Base-by-base conservation (phyloP, 2,113 vertebrate species). In the Climacteris rufus region DNA sequence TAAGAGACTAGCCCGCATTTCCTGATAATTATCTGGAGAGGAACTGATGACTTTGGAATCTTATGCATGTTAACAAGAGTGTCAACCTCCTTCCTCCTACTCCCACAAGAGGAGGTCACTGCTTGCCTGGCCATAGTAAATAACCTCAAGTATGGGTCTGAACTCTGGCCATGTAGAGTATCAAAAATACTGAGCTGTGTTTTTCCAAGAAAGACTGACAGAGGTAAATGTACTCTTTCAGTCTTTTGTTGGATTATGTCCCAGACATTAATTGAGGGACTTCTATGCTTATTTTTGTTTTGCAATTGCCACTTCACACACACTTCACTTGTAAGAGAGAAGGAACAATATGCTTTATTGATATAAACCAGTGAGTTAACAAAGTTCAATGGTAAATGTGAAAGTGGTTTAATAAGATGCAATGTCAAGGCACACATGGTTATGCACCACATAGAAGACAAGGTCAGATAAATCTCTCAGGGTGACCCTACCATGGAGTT, bases 401-500 rank as follows among this genome's bases (percentile, higher is more conserved):
- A 50, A 14, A 31, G 27, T 15, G 27, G 18, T 15, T 87, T 59
- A 33, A 19, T 18, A 27, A 19, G 18, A 52, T 37, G 44, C 9
- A 3, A 18, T 44, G 33, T 9, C 0, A 2, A 37, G 22, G 14
- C 7, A 44, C 22, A 60, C 9, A 12, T 37, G 22, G 33, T 31
- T 52, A 12, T 33, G 22, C 27, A 27, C 18, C 28, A 9, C 27
- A 44, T 1, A 28, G 45, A 69, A 25, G 33, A 60, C 22, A 86
- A 31, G 37, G 37, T 50, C 27, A 44, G 37, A 27, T 27, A 15
- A 68, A 50, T 6, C 13, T 59, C 21, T 50, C 24, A 42, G 16
- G 13, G 22, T 59, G 25, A 42, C 5, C 14, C 23, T 2, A 1
- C 10, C 4, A 0, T 24, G 49, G 16, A 66, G 35, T 14, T 16